Percentiles rank a stretch among this genome's conserved stretches.
These are phyloP conservation scores for Otis tarda DNA, from an alignment of 2,113 vertebrate genomes.

Conservation along the genomic window DNA sequence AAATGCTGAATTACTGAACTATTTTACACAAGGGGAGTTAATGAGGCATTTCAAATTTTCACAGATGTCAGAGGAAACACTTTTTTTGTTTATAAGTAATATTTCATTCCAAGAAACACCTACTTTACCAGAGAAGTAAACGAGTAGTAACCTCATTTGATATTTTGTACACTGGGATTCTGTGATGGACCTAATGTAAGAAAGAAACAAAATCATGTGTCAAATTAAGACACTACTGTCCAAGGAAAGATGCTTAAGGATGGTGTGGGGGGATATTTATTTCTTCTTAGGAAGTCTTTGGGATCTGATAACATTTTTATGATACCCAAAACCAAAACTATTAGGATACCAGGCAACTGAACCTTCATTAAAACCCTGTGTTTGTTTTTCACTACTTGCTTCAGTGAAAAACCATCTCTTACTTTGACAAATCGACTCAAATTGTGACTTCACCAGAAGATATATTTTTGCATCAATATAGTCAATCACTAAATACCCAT, in stretches of 20 bases:
- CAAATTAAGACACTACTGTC: background rate
- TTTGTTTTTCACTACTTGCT: background rate
- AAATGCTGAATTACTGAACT: background rate
- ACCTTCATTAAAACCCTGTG: background rate
- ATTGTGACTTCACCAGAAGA: background rate
- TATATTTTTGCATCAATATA: background rate
- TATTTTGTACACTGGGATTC: background rate
- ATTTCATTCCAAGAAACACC: accelerated
- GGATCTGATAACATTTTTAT: background rate
- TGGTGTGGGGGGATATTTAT: background rate
- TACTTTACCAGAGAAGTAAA: background rate
- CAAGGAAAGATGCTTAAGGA: background rate
- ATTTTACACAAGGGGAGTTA: background rate
- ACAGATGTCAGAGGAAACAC: background rate
- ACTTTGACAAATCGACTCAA: background rate
- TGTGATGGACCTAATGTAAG: background rate
- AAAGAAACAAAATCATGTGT: background rate
- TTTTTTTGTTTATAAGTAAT: background rate
- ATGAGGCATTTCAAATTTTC: background rate
- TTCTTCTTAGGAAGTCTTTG: background rate
- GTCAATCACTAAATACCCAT: accelerated
- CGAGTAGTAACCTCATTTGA: accelerated
- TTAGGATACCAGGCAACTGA: background rate
- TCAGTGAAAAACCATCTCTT: background rate
- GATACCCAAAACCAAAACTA: accelerated